Percentiles rank a stretch among this genome's conserved stretches.
Conservation (phyloP, 2,888 invertebrate genomes). For the Polyploca ridens region DNA sequence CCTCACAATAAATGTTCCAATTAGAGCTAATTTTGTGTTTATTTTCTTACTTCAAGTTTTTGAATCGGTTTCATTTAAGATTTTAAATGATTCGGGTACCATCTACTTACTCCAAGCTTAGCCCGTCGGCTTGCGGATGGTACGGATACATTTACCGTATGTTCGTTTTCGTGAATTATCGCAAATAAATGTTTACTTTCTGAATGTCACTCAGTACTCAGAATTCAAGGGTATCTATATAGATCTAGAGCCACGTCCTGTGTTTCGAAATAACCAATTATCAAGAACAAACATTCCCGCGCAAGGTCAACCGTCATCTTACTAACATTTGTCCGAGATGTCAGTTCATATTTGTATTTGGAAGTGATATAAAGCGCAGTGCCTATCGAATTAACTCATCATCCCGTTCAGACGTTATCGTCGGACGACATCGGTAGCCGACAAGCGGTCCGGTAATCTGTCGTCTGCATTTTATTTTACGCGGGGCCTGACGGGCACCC, state of each 20-base stretch:
- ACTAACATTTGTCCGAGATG: constrained; percentile 50
- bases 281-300: neutral
- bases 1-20: too few relatives aligned
- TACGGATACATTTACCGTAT: too few relatives aligned
- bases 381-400: constrained; percentile 76
- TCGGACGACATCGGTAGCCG: constrained; percentile 66
- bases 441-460: constrained; percentile 54
- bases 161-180: too few relatives aligned
- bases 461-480: constrained; percentile 59
- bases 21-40: too few relatives aligned
- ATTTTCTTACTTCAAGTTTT: too few relatives aligned
- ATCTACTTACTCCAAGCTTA: too few relatives aligned
- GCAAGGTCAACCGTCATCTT: constrained; percentile 30
- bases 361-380: constrained; percentile 58
- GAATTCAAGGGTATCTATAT: neutral
- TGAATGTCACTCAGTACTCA: neutral
- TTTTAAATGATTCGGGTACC: too few relatives aligned
- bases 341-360: constrained; percentile 61
- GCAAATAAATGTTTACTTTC: too few relatives aligned
- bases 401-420: constrained; percentile 65
- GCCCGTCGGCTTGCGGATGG: too few relatives aligned
- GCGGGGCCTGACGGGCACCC: constrained; percentile 44
- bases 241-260: neutral
- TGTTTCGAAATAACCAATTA: constrained; percentile 1
- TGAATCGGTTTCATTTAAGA: too few relatives aligned